phyloP scores from a whole-genome alignment of 1,140 invertebrate genomes.

The Mamestra configurata region DNA sequence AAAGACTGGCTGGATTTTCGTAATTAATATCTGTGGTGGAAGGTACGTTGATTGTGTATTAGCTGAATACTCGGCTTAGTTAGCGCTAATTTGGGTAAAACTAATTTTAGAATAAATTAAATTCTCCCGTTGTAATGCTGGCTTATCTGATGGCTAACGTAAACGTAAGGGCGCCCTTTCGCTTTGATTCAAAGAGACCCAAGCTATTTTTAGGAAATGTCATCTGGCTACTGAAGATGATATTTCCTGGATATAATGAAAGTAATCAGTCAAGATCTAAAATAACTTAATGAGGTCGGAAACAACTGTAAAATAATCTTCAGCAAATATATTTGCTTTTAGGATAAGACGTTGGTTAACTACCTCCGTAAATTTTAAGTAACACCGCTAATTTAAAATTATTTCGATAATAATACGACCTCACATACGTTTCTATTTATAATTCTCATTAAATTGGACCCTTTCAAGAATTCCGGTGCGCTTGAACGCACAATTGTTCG shows the following conservation, averaged over 20 bases:
- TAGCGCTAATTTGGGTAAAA: background rate
- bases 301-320: background rate
- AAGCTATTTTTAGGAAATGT: conserved; percentile 39
- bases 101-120: conserved; percentile 23
- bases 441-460: background rate
- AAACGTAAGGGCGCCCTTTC: conserved; percentile 11
- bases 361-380: background rate
- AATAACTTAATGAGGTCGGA: background rate
- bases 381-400: background rate
- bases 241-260: conserved; percentile 30
- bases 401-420: background rate
- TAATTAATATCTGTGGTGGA: conserved; percentile 22
- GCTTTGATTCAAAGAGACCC: conserved; percentile 19
- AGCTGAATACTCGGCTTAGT: background rate
- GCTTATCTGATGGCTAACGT: conserved; percentile 12
- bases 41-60: conserved; percentile 38
- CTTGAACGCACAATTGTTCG: conserved; percentile 17
- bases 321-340: background rate
- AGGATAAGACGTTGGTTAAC: too few relatives aligned
- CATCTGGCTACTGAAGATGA: conserved; percentile 23
- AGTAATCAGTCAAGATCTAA: conserved; percentile 6
- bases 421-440: background rate
- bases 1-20: conserved; percentile 26
- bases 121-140: background rate
- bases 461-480: conserved; percentile 1